Conservation (phyloP, 2,888 invertebrate genomes). For the Automeris io region DNA sequence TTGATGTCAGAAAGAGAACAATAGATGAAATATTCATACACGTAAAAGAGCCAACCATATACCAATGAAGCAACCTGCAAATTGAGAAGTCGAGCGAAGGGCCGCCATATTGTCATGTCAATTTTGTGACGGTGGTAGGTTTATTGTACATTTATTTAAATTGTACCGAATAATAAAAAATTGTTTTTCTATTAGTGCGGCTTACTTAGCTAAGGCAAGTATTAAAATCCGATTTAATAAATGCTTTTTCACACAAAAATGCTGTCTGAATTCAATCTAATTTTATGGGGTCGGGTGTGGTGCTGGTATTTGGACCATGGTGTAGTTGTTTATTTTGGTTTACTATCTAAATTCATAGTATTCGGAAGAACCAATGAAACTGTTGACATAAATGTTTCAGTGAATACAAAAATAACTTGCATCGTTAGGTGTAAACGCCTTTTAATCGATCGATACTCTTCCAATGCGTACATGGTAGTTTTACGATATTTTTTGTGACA, state of each 20-base stretch:
- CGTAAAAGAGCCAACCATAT: slow-evolving; percentile 21
- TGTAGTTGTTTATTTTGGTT: slow-evolving; percentile 65
- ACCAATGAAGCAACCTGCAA: slow-evolving; percentile 27
- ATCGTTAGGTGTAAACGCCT: slow-evolving; percentile 13
- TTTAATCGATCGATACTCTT: slow-evolving; percentile 30
- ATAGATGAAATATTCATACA: slow-evolving; percentile 4
- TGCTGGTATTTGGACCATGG: slow-evolving; percentile 68
- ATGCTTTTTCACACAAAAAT: slow-evolving; percentile 3
- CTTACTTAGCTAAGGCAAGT: slow-evolving; percentile 45
- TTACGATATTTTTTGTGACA: slow-evolving; percentile 52
- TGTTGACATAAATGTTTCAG: slow-evolving; percentile 30
- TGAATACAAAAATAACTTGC: slow-evolving; percentile 15
- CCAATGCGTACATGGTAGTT: slow-evolving; percentile 33
- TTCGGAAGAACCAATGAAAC: slow-evolving; percentile 31
- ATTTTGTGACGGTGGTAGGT: slow-evolving; percentile 53
- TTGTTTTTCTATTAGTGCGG: slow-evolving; percentile 32
- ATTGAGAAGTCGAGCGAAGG: slow-evolving; percentile 30
- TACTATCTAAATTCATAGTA: slow-evolving; percentile 31
- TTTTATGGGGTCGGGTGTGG: slow-evolving; percentile 47
- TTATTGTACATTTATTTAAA: slow-evolving; percentile 36
- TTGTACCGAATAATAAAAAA: slow-evolving; percentile 31
- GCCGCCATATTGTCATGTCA: slow-evolving; percentile 72
- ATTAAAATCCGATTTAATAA: slow-evolving; percentile 8
- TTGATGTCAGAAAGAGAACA: slow-evolving; percentile 20
- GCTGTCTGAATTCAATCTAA: slow-evolving; percentile 26